phyloP scores from a whole-genome alignment of 2,113 vertebrate genomes.

The Labeo rohita region DNA sequence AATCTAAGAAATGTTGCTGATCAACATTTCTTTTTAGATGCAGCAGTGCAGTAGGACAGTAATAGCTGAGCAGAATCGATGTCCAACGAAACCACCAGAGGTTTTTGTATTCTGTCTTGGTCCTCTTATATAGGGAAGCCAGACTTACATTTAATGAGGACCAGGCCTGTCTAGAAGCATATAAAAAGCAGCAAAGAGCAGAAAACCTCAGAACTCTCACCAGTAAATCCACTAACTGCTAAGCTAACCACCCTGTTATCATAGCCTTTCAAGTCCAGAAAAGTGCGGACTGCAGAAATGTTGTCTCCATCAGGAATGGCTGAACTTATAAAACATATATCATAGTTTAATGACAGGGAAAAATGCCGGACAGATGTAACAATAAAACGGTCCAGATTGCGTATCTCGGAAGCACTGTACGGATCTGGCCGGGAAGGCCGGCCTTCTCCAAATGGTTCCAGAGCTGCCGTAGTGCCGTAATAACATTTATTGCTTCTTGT shows the following conservation, averaged over 20 bases:
- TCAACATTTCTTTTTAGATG: background rate
- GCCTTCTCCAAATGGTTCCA: constrained; percentile 35
- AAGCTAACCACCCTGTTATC: constrained; percentile 62
- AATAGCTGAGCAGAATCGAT: constrained; percentile 29
- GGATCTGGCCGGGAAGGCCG: background rate
- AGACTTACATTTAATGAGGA: constrained; percentile 67
- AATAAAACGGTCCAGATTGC: constrained; percentile 50
- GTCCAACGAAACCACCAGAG: constrained; percentile 41
- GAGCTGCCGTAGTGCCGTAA: constrained; percentile 50
- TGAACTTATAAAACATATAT: constrained; percentile 61
- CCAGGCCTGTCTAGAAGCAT: constrained; percentile 64
- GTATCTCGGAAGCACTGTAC: constrained; percentile 35
- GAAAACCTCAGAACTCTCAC: constrained; percentile 70
- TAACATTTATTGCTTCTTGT: constrained; percentile 55
- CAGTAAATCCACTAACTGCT: constrained; percentile 71
- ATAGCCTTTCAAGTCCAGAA: constrained; percentile 64
- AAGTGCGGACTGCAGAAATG: constrained; percentile 48
- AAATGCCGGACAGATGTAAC: constrained; percentile 67
- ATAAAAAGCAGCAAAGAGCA: constrained; percentile 71
- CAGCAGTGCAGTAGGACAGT: constrained; percentile 1
- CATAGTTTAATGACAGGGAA: constrained; percentile 43
- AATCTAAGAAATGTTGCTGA: background rate
- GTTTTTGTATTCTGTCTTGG: constrained; percentile 31
- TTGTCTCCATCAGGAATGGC: constrained; percentile 58
- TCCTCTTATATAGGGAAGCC: constrained; percentile 20